Evolutionary conservation across 2,888 invertebrate species (phyloP).

Genomic region (Dyspetes luteomarginatus): DNA sequence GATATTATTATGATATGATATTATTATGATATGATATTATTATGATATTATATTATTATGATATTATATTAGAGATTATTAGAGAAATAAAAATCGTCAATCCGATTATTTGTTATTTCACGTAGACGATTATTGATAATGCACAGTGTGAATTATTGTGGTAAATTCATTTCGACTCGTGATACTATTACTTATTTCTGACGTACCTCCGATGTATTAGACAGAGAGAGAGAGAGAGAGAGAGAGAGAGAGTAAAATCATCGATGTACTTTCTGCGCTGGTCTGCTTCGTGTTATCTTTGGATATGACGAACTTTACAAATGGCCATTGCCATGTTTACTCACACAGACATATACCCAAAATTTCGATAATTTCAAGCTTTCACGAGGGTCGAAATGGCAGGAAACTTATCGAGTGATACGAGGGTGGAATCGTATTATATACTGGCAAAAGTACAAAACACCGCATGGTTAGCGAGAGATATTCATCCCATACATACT

Average conservation of each 20-base stretch:
- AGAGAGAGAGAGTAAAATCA: not conserved
- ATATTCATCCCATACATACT: too few relatives aligned
- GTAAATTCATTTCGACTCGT: not conserved
- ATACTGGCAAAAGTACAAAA: too few relatives aligned
- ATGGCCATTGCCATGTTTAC: not conserved
- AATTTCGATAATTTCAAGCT: not conserved
- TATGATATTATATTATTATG: too few relatives aligned
- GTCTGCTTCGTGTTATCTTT: not conserved
- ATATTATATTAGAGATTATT: not conserved
- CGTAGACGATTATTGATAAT: conserved; percentile 42
- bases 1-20: too few relatives aligned
- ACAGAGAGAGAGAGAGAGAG: too few relatives aligned
- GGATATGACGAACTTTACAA: not conserved
- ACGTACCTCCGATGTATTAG: not conserved
- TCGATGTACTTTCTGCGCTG: not conserved
- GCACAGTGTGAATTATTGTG: conserved; percentile 27
- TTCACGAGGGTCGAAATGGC: not conserved
- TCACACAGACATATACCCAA: not conserved
- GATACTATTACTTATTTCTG: not conserved
- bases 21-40: too few relatives aligned
- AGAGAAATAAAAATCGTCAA: conserved; percentile 8
- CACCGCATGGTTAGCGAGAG: too few relatives aligned
- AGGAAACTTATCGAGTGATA: not conserved
- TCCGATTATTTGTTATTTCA: conserved; percentile 27
- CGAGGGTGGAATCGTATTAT: too few relatives aligned